Evolutionary conservation across 2,888 invertebrate species (phyloP), one percentile per base, ranked within the genome.

Genomic region (Diaperis boleti): DNA sequence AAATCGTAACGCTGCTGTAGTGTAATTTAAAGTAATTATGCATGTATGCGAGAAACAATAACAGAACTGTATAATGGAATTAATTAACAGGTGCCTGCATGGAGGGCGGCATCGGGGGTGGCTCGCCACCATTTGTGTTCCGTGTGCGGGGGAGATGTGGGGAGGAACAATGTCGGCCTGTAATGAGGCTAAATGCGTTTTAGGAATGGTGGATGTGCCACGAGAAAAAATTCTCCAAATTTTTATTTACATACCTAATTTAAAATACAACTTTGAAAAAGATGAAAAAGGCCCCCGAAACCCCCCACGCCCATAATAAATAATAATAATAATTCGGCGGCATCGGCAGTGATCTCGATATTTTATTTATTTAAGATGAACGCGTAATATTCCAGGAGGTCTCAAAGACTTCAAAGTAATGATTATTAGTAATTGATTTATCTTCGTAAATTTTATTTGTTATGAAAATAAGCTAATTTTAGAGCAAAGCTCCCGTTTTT

Each of bases 401-500:
- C 41, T 64, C 63, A 66, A 65, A 69, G 64, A 50, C 59, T 33
- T 59, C 29, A 47, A 55, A 47, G 65, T 66, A 65, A 69, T 63
- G 64, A 69, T 72, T 71, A 69, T 73, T 66, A 72, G 69, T 66
- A 72, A 71, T 70, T 71, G 74, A 74, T 73, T 73, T 71, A 73
- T 72, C 69, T 67, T 62, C 61, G 67, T 67, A 61, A 67, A 71
- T 73, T 72, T 72, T 75, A 75, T 76, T 76, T 76, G 76, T 77
- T 76, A 75, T 73, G 73, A 76, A 74, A 74, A 74, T 72, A 71
- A 68, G 65, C 73, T 76, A 76, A 73, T 71, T 74, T 74, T 75
- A 76, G 75, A 74, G 72, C 72, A 73, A 74, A 74, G 72, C 69
- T 65, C 74, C 70, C 72, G 74, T 73, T 74, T 75, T 77, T 76